phyloP scores from a whole-genome alignment of 2,888 invertebrate genomes.

The Emmelina monodactyla region DNA sequence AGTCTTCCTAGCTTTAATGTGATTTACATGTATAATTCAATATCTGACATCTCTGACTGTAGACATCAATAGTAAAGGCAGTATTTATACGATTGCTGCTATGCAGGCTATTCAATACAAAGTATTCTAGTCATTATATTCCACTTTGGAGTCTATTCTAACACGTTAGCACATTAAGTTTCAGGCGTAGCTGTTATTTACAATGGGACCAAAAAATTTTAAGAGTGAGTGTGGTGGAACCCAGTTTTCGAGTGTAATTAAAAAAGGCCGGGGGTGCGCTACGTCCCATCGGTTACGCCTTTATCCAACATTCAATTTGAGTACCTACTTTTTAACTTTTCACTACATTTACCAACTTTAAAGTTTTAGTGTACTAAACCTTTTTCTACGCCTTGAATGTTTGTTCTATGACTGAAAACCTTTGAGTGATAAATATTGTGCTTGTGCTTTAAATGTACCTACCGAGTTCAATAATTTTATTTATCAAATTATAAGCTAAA shows the following conservation, averaged over 20 bases:
- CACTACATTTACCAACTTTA: no score
- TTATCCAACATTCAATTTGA: slow-evolving; percentile 21
- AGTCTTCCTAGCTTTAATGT: no score
- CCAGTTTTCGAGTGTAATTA: slow-evolving; percentile 28
- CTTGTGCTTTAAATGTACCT: slow-evolving; percentile 62
- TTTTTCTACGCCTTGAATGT: slow-evolving; percentile 44
- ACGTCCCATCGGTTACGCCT: slow-evolving; percentile 60
- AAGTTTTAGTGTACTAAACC: no score
- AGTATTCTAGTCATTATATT: slow-evolving; percentile 11
- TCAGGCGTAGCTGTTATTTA: slow-evolving; percentile 51
- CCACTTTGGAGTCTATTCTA: slow-evolving; percentile 7
- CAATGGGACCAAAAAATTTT: slow-evolving; percentile 47
- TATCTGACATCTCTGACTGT: no score
- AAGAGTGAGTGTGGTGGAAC: slow-evolving; percentile 30
- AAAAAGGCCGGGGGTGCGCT: slow-evolving; percentile 33
- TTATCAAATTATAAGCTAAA: slow-evolving; percentile 49
- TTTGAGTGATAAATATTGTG: slow-evolving; percentile 56
- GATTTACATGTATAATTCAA: no score
- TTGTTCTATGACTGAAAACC: slow-evolving; percentile 55
- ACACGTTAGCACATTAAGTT: slow-evolving; percentile 10
- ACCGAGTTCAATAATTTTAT: slow-evolving; percentile 48
- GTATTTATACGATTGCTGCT: no score
- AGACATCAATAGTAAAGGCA: no score
- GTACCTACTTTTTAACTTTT: slow-evolving; percentile 19
- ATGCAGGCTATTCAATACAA: no score